Evolutionary conservation across 2,797 vertebrate genomes (phyloP).

Genomic region (Aselliscus stoliczkanus): DNA sequence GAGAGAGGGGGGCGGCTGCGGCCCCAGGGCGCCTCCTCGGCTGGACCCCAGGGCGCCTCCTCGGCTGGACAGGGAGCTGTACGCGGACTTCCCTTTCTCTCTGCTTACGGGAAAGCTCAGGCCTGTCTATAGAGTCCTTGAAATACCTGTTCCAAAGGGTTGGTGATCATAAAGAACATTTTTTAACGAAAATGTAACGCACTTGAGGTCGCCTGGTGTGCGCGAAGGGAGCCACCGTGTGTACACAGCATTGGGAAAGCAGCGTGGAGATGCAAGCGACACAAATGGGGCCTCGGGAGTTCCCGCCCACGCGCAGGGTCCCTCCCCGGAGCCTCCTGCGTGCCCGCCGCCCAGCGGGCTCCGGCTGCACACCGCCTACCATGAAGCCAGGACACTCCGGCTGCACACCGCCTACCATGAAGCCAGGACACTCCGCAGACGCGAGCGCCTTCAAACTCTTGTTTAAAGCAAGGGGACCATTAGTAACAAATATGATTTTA

Average conservation of each 20-base stretch:
- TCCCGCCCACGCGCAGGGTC: fast-evolving
- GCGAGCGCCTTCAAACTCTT: background rate
- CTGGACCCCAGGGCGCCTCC: background rate
- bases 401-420: background rate
- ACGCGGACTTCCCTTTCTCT: no score
- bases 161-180: background rate
- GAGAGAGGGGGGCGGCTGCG: background rate
- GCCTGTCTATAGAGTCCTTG: no score
- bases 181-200: background rate
- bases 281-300: fast-evolving
- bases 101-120: no score
- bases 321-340: background rate
- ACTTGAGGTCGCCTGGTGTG: background rate
- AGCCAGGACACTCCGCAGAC: background rate
- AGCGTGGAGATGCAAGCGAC: fast-evolving
- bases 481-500: no score
- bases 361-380: no score
- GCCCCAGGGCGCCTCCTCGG: background rate
- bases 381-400: background rate
- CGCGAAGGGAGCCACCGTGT: background rate
- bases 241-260: background rate
- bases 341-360: no score
- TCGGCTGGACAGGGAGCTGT: no score
- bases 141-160: background rate
- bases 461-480: background rate